Base-by-base conservation (phyloP, 2,888 invertebrate genomes). In the Leucoma salicis region DNA sequence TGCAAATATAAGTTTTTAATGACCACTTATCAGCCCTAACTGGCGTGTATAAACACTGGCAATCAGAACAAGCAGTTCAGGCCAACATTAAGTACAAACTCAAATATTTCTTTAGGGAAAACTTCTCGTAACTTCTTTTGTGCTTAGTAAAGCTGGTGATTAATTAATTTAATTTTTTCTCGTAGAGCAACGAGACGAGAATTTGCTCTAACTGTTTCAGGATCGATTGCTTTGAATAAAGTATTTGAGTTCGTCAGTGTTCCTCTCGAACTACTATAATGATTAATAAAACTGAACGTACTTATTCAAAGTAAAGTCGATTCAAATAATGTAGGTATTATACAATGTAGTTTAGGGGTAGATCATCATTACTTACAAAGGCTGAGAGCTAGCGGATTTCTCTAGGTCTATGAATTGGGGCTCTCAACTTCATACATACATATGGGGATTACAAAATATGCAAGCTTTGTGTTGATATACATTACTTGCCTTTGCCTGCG, bases 131-230 rank as follows among this genome's bases (percentile, higher is more conserved):
- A 50, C 42, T 61, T 58, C 42, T 60, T 56, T 62, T 56, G 46
- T 56, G 59, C 59, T 58, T 46, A 58, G 51, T 54, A 56, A 61
- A 60, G 53, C 56, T 43, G 29, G 46, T 58, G 63, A 61, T 61
- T 61, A 61, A 61, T 61, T 58, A 62, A 55, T 49, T 27, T 38
- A 29, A 28, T 43, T 51, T 54, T 48, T 31, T 35, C 38, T 40
- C 36, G 46, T 46, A 44, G 53, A 57, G 39, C 50, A 53, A 21
- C n/a, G n/a, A n/a, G n/a, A 49, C 41, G 40, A 49, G 57, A 59
- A 59, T 60, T 57, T 51, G 51, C 48, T 52, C 49, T 59, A 59
- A 59, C 61, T 61, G 52, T 47, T 54, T 57, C 29, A 42, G 46
- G 49, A 59, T 57, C 57, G 52, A 59, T 60, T 57, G 41, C 32